phyloP scores from a whole-genome alignment of 2,888 invertebrate species.

The Trachelus iudaicus region DNA sequence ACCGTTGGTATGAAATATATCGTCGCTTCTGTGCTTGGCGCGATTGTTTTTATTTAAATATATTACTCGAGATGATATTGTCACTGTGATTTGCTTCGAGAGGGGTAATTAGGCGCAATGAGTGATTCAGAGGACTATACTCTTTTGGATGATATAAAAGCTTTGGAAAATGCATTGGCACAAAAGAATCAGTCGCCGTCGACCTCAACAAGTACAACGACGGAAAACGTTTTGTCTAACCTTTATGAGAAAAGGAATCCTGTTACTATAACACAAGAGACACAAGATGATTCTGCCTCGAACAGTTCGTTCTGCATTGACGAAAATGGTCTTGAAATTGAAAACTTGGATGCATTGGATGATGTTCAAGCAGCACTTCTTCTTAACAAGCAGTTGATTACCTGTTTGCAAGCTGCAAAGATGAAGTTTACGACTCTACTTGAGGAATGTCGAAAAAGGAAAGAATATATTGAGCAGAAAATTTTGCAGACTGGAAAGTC shows the following conservation, averaged over 20 bases:
- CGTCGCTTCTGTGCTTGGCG: neutral
- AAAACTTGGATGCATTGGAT: constrained; percentile 49
- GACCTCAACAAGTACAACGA: neutral
- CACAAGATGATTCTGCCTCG: neutral
- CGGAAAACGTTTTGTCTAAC: neutral
- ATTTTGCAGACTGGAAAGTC: constrained; percentile 38
- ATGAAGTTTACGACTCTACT: constrained; percentile 21
- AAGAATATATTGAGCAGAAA: constrained; percentile 13
- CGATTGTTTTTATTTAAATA: neutral
- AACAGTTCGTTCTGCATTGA: neutral
- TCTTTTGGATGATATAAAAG: constrained; percentile 50
- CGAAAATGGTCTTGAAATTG: constrained; percentile 54
- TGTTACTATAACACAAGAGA: neutral
- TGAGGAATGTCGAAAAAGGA: constrained; percentile 22
- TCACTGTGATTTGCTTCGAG: neutral
- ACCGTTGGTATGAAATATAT: neutral
- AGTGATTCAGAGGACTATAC: constrained; percentile 44
- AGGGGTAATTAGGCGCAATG: constrained; percentile 30
- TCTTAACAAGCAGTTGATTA: constrained; percentile 20
- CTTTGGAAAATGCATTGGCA: constrained; percentile 45
- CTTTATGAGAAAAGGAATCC: neutral
- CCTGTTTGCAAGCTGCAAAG: constrained; percentile 13
- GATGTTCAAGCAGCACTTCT: neutral
- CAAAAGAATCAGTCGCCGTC: neutral
- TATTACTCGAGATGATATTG: neutral